phyloP scores from a whole-genome alignment of 2,888 invertebrate genomes.

The Gandaritis pyraliata region DNA sequence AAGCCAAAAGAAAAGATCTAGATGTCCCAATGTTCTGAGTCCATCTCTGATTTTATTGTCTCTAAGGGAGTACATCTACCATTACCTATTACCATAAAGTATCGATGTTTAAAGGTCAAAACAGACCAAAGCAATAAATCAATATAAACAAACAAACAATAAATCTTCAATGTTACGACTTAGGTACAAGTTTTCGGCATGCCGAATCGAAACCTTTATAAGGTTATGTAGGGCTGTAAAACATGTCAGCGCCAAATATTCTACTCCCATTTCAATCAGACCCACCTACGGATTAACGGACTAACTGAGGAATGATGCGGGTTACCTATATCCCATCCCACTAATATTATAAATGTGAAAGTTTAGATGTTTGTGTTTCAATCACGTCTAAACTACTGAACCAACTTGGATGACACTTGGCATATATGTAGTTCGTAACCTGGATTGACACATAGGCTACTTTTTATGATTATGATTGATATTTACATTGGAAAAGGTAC shows the following conservation, averaged over 20 bases:
- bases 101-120: slow-evolving; percentile 18
- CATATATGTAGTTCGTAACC: too few species aligned
- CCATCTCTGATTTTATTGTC: slow-evolving; percentile 10
- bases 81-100: slow-evolving; percentile 2
- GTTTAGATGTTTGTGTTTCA: too few species aligned
- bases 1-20: too few species aligned
- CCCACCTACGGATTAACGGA: background rate
- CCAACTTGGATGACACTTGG: too few species aligned
- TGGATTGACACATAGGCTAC: too few species aligned
- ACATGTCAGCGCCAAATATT: background rate
- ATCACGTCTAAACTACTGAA: too few species aligned
- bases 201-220: slow-evolving; percentile 13
- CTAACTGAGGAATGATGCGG: too few species aligned
- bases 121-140: slow-evolving; percentile 24
- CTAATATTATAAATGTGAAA: too few species aligned
- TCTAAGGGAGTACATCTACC: background rate
- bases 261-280: background rate
- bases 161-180: slow-evolving; percentile 18
- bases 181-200: slow-evolving; percentile 7
- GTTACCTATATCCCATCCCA: too few species aligned
- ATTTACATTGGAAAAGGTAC: too few species aligned
- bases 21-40: background rate
- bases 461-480: too few species aligned
- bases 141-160: slow-evolving; percentile 29
- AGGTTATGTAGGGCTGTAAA: slow-evolving; percentile 1